Evolutionary conservation across 2,888 invertebrate species (phyloP).

Genomic region (Ceriagrion tenellum): DNA sequence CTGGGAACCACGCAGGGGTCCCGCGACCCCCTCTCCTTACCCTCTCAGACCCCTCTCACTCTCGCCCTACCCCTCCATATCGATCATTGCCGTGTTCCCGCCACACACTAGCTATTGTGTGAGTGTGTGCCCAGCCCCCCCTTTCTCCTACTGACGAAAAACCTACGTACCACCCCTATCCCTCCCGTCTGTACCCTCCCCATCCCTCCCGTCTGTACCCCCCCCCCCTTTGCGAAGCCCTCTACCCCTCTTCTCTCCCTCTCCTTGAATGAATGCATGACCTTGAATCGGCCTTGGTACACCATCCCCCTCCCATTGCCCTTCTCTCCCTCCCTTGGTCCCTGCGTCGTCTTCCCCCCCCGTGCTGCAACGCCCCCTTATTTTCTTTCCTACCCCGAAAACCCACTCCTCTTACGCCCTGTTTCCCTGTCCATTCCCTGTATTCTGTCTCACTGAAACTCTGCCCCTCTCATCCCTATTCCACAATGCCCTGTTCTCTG

Average conservation of each 20-base stretch:
- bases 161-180: background rate
- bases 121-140: no score
- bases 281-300: conserved; percentile 1
- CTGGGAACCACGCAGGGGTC: background rate
- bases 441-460: no score
- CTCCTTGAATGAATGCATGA: conserved; percentile 52
- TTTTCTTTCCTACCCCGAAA: background rate
- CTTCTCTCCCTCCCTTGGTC: background rate
- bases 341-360: background rate
- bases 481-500: no score
- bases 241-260: background rate
- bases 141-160: no score
- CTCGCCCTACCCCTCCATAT: background rate
- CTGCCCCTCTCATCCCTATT: no score
- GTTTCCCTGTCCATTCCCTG: background rate
- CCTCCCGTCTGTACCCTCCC: background rate
- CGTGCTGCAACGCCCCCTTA: background rate
- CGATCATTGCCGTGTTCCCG: conserved; percentile 22
- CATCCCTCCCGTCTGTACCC: background rate
- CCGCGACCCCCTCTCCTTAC: background rate
- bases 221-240: background rate
- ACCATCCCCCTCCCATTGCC: background rate
- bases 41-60: background rate
- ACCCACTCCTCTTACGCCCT: background rate
- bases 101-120: conserved; percentile 1